phyloP scores from a whole-genome alignment of 2,113 vertebrate genomes.

The Menidia beryllina region DNA sequence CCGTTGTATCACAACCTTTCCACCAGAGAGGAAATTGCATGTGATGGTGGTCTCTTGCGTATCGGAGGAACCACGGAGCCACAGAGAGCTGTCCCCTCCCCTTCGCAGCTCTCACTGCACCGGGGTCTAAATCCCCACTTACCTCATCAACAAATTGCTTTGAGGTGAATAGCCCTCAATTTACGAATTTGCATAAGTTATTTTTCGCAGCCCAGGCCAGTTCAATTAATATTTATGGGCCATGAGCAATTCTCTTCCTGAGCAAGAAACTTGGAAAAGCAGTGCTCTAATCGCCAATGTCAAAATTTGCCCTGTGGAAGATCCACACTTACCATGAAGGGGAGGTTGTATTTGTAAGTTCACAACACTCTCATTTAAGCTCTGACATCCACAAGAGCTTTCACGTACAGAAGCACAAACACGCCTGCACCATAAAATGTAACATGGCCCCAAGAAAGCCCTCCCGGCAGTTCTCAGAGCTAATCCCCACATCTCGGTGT shows the following conservation, averaged over 20 bases:
- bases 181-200: constrained; percentile 74
- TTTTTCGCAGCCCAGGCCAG: constrained; percentile 55
- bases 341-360: constrained; percentile 43
- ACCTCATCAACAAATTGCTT: constrained; percentile 76
- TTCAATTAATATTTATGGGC: constrained; percentile 73
- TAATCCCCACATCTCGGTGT: constrained; percentile 18
- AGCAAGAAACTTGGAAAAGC: constrained; percentile 38
- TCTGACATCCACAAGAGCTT: constrained; percentile 37
- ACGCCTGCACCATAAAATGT: constrained; percentile 11
- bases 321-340: constrained; percentile 5
- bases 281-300: constrained; percentile 51
- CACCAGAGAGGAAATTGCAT: constrained; percentile 22
- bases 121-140: constrained; percentile 59
- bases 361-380: constrained; percentile 43
- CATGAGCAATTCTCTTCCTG: constrained; percentile 40
- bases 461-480: constrained; percentile 24
- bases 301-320: constrained; percentile 47
- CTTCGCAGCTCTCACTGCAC: constrained; percentile 37
- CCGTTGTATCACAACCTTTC: constrained; percentile 23
- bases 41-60: constrained; percentile 22
- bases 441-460: constrained; percentile 21
- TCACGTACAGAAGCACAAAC: constrained; percentile 20
- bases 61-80: constrained; percentile 28
- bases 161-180: constrained; percentile 74
- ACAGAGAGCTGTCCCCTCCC: constrained; percentile 18